These are phyloP conservation scores for Rhizoglyphus robini DNA, from an alignment of 1,140 invertebrate genomes.

Conservation along the genomic window DNA sequence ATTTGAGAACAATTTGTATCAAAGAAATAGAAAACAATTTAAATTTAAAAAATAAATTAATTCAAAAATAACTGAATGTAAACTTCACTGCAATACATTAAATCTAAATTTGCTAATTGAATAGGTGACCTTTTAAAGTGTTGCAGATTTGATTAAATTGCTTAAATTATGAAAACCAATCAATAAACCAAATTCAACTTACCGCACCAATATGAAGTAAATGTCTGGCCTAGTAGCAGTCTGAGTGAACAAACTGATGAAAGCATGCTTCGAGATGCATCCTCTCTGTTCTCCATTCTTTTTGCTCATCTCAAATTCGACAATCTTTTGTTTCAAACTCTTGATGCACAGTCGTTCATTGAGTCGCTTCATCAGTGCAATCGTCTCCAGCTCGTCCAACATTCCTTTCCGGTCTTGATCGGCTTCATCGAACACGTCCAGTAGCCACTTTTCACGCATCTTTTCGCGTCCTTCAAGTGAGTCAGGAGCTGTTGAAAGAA, in stretches of 20 bases:
- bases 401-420: constrained; percentile 37
- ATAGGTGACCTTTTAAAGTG: no score
- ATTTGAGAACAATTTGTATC: no score
- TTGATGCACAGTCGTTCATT: constrained; percentile 38
- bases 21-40: no score
- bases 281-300: constrained; percentile 36
- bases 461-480: constrained; percentile 37
- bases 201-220: constrained; percentile 49
- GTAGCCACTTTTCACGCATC: constrained; percentile 42
- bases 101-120: no score
- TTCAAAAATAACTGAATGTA: no score
- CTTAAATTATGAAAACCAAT: no score
- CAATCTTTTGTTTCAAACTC: constrained; percentile 42
- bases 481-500: constrained; percentile 29
- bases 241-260: constrained; percentile 48
- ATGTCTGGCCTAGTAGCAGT: constrained; percentile 49
- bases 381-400: constrained; percentile 40
- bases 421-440: constrained; percentile 41
- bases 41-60: no score
- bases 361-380: constrained; percentile 40
- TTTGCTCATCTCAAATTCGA: constrained; percentile 40
- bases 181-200: constrained; percentile 22
- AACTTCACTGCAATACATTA: no score
- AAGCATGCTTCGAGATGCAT: constrained; percentile 42
- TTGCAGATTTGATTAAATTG: no score